Evolutionary conservation across 92 coral and sea anemone species (phyloP).

Genomic region (Scolanthus callimorphus): DNA sequence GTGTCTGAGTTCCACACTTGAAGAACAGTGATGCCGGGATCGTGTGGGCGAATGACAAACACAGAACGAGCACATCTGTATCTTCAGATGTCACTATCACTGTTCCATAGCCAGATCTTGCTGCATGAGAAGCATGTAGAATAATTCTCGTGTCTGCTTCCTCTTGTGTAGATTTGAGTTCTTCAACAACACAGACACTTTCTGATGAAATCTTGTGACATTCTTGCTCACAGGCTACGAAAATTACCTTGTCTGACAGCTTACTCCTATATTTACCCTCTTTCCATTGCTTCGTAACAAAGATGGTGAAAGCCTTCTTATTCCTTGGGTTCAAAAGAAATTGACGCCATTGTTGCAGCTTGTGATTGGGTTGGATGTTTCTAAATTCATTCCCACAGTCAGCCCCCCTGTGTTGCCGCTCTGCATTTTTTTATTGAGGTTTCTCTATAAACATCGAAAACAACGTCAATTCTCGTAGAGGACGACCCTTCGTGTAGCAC

Average conservation of each 20-base stretch:
- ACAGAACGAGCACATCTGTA: too few species aligned
- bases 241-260: slow-evolving; percentile 24
- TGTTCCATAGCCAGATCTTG: too few species aligned
- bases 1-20: too few species aligned
- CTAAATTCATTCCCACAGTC: slow-evolving; percentile 40
- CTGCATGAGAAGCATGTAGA: too few species aligned
- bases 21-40: too few species aligned
- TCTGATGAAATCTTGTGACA: too few species aligned
- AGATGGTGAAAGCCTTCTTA: slow-evolving; percentile 41
- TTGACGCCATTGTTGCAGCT: slow-evolving; percentile 47
- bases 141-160: too few species aligned
- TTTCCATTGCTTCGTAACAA: slow-evolving; percentile 34
- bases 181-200: too few species aligned
- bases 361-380: slow-evolving; percentile 31
- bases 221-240: too few species aligned
- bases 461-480: slow-evolving; percentile 32
- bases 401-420: slow-evolving; percentile 37
- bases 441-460: slow-evolving; percentile 36
- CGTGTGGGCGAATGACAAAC: too few species aligned
- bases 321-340: slow-evolving; percentile 39
- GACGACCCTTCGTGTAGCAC: slow-evolving; percentile 23
- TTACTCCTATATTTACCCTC: slow-evolving; percentile 5
- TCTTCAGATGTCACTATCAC: too few species aligned
- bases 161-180: too few species aligned
- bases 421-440: slow-evolving; percentile 46